Conservation (phyloP, 2,888 invertebrate species). For the Mesopsocus fuscifrons region DNA sequence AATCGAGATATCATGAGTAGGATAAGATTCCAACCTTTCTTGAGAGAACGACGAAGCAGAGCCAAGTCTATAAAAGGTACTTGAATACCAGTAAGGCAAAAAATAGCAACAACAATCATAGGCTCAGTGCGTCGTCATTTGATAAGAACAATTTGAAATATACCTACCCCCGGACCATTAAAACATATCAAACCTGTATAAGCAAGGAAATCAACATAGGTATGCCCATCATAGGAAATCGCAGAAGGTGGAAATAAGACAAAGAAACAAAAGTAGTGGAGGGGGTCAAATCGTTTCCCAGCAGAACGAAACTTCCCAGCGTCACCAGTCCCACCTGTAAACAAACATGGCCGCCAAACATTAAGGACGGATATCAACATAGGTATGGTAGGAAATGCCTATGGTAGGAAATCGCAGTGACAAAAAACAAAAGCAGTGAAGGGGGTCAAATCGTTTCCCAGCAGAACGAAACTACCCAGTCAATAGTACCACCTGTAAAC, state of each 20-base stretch:
- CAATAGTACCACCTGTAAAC: neutral
- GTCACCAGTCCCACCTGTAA: neutral
- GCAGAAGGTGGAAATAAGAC: neutral
- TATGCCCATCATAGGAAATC: neutral
- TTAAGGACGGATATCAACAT: no score
- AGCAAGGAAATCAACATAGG: neutral
- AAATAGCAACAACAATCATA: no score
- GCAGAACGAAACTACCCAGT: neutral
- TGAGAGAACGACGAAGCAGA: no score
- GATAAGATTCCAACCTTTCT: no score
- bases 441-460: neutral
- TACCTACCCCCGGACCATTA: no score
- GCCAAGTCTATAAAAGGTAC: no score
- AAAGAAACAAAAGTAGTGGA: slow-evolving; percentile 1
- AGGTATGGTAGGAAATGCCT: neutral
- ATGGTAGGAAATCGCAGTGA: neutral
- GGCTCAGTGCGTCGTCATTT: no score
- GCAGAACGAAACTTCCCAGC: neutral
- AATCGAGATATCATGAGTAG: no score
- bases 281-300: neutral
- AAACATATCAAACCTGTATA: slow-evolving; percentile 6
- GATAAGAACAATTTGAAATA: no score
- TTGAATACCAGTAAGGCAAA: no score
- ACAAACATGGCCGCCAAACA: no score
- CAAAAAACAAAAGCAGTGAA: neutral